Evolutionary conservation across 2,113 vertebrate genomes (phyloP).

Genomic region (Notarius lentiginosus): DNA sequence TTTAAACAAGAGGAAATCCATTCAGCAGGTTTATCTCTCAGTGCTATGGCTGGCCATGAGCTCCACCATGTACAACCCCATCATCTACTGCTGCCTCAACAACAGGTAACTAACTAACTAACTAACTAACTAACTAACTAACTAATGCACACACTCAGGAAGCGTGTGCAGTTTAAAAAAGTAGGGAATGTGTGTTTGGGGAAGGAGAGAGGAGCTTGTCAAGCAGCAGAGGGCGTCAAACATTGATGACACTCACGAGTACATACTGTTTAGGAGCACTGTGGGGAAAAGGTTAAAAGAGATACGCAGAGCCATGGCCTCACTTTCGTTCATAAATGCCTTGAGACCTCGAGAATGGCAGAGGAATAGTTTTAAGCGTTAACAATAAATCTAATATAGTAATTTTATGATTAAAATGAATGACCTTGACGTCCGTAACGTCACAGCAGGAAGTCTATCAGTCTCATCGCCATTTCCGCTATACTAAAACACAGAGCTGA

Average conservation of each 20-base stretch:
- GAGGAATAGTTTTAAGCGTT: too few species aligned
- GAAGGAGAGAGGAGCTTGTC: background rate
- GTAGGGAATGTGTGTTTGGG: background rate
- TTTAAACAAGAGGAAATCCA: conserved; percentile 54
- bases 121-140: conserved; percentile 5
- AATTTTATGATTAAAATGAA: too few species aligned
- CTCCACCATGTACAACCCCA: conserved; percentile 61
- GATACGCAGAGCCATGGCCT: too few species aligned
- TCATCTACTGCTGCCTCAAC: conserved; percentile 60
- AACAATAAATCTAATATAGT: too few species aligned
- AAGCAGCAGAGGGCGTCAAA: background rate
- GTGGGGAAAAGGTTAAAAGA: too few species aligned
- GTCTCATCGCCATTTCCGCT: too few species aligned
- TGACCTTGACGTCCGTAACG: too few species aligned
- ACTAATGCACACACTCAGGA: background rate
- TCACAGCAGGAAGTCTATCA: too few species aligned
- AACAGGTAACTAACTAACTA: conserved; percentile 35
- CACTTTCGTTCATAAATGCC: too few species aligned
- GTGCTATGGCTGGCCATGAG: conserved; percentile 60
- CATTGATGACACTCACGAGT: background rate
- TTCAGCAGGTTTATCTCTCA: conserved; percentile 57
- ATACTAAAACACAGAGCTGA: too few species aligned
- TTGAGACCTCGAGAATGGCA: too few species aligned
- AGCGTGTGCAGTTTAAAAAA: background rate
- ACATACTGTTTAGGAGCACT: too few species aligned